Evolutionary conservation across 1,140 invertebrate genomes (phyloP), one percentile per base, ranked within the genome.

Genomic region (Megathymus violae): DNA sequence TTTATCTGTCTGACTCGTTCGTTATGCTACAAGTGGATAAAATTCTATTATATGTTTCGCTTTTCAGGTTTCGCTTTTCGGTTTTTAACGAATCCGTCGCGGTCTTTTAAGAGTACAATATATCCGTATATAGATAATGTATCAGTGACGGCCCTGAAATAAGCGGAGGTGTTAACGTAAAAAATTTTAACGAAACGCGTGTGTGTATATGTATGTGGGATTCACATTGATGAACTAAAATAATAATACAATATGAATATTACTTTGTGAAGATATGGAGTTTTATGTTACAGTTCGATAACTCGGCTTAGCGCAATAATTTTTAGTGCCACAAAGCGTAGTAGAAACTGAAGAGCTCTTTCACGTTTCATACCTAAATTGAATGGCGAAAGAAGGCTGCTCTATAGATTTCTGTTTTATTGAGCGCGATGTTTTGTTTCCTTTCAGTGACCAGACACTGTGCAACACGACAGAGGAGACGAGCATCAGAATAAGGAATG

Each of bases 341-440:
- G 25, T 13, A 48, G 43, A 54, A 43, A 54, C 19, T 25, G 17
- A 25, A 54, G 13, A 54, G 38, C 51, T 54, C 47, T 54, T 52
- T 54, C 17, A 50, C 27, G 27, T 50, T 14, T 14, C 36, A 43
- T 43, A n/a, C n/a, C n/a, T n/a, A 54, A 54, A 54, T 54, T 43
- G n/a, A 54, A 54, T 43, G 51, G 47, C 7, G 27, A 9, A 36
- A 50, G 22, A 46, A 13, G 22, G 31, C 50, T 36, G n/a, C 19
- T 56, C 40, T 56, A 3, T 56, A 38, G 38, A 43, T 25, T 38
- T 19, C 51, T 56, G 51, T 56, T 56, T 56, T 56, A 56, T 56
- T 56, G 51, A 56, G 38, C 51, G 38, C 19, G 10, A 13, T 43
- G 51, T 56, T 56, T 43, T 56, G 51, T 56, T 41, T 31, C 38